These are phyloP conservation scores for Asteroscopus sphinx DNA, from an alignment of 2,888 invertebrate genomes.

Conservation along the genomic window DNA sequence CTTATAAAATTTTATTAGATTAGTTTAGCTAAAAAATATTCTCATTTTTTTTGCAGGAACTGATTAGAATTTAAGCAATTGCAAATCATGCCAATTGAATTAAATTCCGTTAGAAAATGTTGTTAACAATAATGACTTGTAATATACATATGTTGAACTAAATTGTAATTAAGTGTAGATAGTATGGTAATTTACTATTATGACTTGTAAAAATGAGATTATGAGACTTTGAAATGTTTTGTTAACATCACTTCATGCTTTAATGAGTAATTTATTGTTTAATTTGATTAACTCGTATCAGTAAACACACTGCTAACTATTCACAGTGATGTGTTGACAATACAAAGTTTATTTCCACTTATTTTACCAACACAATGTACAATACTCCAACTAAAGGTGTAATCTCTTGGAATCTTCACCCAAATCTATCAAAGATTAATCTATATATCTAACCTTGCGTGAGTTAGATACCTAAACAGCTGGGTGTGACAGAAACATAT, in stretches of 20 bases:
- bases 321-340: constrained; percentile 41
- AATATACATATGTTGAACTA: no score
- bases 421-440: constrained; percentile 25
- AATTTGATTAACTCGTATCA: constrained; percentile 26
- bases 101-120: no score
- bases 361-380: constrained; percentile 36
- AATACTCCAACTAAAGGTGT: constrained; percentile 25
- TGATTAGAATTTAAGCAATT: no score
- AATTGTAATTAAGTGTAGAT: no score
- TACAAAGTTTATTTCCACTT: constrained; percentile 42
- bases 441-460: constrained; percentile 34
- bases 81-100: no score
- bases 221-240: not conserved
- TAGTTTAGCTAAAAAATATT: no score
- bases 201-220: not conserved
- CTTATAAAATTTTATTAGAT: no score
- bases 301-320: constrained; percentile 44
- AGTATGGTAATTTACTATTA: no score
- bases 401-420: constrained; percentile 20
- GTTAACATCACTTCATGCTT: constrained; percentile 3
- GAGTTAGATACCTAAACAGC: constrained; percentile 47
- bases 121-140: no score
- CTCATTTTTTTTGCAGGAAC: no score
- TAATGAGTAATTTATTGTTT: constrained; percentile 29
- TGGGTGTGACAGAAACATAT: constrained; percentile 58